Evolutionary conservation across 2,888 invertebrate genomes (phyloP).

Genomic region (Eupithecia centaureata): DNA sequence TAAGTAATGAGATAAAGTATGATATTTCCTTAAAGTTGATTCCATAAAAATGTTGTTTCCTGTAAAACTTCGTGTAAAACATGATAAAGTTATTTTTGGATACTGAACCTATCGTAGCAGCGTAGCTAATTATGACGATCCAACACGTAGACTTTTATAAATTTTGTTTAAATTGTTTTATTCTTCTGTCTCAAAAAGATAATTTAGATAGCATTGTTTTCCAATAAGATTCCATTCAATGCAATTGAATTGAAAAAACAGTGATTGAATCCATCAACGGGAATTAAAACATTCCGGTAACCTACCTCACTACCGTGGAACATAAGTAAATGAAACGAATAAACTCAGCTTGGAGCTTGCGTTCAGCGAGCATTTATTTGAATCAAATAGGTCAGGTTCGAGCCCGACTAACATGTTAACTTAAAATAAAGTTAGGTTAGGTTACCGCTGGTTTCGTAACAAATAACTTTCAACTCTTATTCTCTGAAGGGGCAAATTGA

Average conservation of each 20-base stretch:
- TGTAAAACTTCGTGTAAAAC: too few relatives aligned
- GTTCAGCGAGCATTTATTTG: constrained; percentile 5
- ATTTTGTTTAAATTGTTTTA: background rate
- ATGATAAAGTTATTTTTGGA: too few relatives aligned
- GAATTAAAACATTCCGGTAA: background rate
- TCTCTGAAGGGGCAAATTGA: constrained; percentile 66
- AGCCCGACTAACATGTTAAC: constrained; percentile 35
- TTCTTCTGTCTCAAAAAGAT: background rate
- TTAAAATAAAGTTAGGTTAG: constrained; percentile 42
- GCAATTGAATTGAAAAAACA: too few relatives aligned
- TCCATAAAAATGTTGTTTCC: too few relatives aligned
- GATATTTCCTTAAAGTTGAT: too few relatives aligned
- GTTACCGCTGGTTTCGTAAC: constrained; percentile 47
- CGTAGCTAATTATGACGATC: too few relatives aligned
- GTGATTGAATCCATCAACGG: too few relatives aligned
- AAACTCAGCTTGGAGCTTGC: background rate
- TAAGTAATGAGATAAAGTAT: too few relatives aligned
- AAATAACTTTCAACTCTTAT: constrained; percentile 59
- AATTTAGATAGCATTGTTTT: background rate
- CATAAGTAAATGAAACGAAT: background rate
- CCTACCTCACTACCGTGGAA: background rate
- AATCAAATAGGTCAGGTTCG: constrained; percentile 28
- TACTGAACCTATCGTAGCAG: too few relatives aligned
- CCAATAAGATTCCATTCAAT: too few relatives aligned
- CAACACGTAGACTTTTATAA: too few relatives aligned